Evolutionary conservation across 2,113 vertebrate species (phyloP), one percentile per base, ranked within the genome.

Genomic region (Pseudopodoces humilis): DNA sequence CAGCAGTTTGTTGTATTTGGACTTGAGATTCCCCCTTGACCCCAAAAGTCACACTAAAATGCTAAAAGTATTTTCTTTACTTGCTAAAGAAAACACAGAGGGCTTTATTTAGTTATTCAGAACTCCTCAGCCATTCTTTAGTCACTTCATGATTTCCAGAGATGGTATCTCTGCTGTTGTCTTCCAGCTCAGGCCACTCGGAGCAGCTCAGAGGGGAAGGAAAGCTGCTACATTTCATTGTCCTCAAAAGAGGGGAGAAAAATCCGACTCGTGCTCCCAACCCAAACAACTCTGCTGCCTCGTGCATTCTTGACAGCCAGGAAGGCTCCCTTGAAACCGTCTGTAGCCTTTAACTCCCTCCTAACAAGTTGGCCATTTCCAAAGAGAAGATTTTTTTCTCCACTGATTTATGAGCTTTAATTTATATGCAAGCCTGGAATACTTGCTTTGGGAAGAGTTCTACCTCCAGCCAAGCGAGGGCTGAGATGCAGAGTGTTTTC

Each of bases 51-150:
- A 96, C 95, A 93, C 96, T 97, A 97, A 97, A 98, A 97, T 28
- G 88, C 95, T 97, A 94, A 90, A 98, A 97, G 96, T 98, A 95
- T 97, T 98, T 98, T 98, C 96, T 98, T 98, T 97, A 95, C 96
- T 98, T 94, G 94, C 92, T 95, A 97, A 97, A 97, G 95, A 97
- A 97, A 98, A 97, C 96, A 98, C 94, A 93, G 94, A 86, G 80
- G 84, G 78, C 93, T 96, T 96, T 86, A 90, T 96, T 95, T 96
- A 96, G 95, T 97, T 96, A 97, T 97, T 96, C 80, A 65, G 97
- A 96, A 88, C 96, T 96, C 87, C 92, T 96, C 91, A 90, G 93
- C 92, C 90, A 35, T 92, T 96, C 93, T 95, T 82, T 65, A 92
- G 92, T 94, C 92, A 82, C 96, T 96, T 93, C 81, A n/a, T 90